Percentiles rank a stretch among this genome's conserved stretches.
These are phyloP conservation scores for Barnardius zonarius DNA, from an alignment of 2,113 vertebrate species.

Conservation along the genomic window DNA sequence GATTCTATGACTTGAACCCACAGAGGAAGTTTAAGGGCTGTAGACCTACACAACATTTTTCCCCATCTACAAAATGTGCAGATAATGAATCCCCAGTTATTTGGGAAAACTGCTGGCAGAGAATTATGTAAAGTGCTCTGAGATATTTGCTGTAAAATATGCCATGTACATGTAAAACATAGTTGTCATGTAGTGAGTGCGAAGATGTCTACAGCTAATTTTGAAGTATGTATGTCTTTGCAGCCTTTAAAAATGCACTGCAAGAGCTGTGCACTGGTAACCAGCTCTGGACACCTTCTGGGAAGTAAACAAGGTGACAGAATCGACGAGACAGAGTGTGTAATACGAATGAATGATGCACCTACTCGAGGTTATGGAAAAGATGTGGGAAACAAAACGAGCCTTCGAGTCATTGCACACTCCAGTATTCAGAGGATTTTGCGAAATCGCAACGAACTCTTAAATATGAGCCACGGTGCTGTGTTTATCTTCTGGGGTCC, in stretches of 20 bases:
- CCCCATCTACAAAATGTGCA: not conserved
- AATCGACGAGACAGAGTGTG: conserved; percentile 90
- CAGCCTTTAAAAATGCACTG: conserved; percentile 96
- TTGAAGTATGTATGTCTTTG: not conserved
- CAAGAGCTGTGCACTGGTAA: conserved; percentile 88
- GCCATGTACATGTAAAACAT: fast-evolving
- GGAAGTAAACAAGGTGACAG: conserved; percentile 80
- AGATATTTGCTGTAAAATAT: not conserved
- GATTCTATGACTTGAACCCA: not conserved
- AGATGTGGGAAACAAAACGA: conserved; percentile 90
- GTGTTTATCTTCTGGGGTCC: conserved; percentile 99
- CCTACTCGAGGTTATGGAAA: conserved; percentile 81
- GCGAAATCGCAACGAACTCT: conserved; percentile 86
- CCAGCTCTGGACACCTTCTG: conserved; percentile 92
- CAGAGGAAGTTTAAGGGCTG: not conserved
- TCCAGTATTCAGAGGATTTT: conserved; percentile 95
- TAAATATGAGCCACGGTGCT: conserved; percentile 90
- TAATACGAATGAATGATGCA: conserved; percentile 97
- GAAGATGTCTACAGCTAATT: not conserved
- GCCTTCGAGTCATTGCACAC: conserved; percentile 92
- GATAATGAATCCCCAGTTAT: not conserved
- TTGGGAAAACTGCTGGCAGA: not conserved
- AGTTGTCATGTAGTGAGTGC: not conserved
- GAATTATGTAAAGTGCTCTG: not conserved
- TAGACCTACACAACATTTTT: not conserved